phyloP scores from a whole-genome alignment of 1,140 invertebrate species.

The Cecropterus lyciades region DNA sequence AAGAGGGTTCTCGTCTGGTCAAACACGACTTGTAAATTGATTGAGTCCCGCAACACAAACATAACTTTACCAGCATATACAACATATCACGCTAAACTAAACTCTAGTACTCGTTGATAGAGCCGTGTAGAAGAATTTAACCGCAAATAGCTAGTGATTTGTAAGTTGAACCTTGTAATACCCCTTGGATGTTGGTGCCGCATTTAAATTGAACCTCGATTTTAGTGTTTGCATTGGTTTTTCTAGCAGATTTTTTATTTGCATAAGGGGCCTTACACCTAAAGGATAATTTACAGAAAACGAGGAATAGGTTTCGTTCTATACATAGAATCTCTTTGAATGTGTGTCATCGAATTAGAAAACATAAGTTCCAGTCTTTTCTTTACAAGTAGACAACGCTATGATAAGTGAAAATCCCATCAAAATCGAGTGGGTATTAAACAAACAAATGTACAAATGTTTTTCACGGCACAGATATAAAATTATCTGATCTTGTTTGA shows the following conservation, averaged over 20 bases:
- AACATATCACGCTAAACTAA: conserved; percentile 33
- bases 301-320: neutral
- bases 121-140: conserved; percentile 1
- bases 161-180: conserved; percentile 51
- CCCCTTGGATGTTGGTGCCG: conserved; percentile 56
- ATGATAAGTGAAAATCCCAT: no score
- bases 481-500: no score
- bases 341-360: no score
- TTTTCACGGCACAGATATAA: no score
- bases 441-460: no score
- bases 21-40: conserved; percentile 76
- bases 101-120: conserved; percentile 39
- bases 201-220: conserved; percentile 65
- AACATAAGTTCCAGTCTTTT: no score
- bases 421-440: no score
- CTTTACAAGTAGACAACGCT: no score
- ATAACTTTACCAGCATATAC: conserved; percentile 24
- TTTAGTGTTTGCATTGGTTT: conserved; percentile 65
- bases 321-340: no score
- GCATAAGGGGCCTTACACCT: conserved; percentile 22
- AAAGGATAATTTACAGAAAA: conserved; percentile 7
- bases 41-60: conserved; percentile 58
- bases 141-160: conserved; percentile 37
- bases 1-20: conserved; percentile 61
- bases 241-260: conserved; percentile 50